A percentile compares a stretch with the other conserved stretches of the same genome.
Conservation (phyloP, 2,888 invertebrate species). For the Orthosia incerta region DNA sequence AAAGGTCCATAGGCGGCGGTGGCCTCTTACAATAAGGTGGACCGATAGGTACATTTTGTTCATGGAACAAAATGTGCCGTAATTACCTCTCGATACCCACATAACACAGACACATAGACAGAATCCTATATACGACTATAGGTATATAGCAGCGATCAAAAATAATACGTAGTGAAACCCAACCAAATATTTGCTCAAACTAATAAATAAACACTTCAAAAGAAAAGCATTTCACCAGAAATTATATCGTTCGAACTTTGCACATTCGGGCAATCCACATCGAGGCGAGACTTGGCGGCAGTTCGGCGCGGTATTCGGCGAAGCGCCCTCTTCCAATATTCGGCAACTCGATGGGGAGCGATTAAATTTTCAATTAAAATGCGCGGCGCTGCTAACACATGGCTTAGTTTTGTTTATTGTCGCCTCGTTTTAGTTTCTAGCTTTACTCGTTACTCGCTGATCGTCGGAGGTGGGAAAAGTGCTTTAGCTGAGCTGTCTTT, state of each 20-base stretch:
- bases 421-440: neutral
- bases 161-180: neutral
- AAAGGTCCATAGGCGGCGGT: too few relatives aligned
- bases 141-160: neutral
- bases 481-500: too few relatives aligned
- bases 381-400: slow-evolving; percentile 29
- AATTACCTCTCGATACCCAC: too few relatives aligned
- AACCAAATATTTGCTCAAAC: neutral
- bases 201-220: neutral
- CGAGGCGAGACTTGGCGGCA: slow-evolving; percentile 38
- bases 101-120: too few relatives aligned
- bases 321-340: slow-evolving; percentile 59
- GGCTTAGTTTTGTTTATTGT: slow-evolving; percentile 48
- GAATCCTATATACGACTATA: too few relatives aligned
- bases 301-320: slow-evolving; percentile 43
- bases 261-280: neutral
- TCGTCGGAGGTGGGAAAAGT: too few relatives aligned
- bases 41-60: too few relatives aligned
- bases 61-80: too few relatives aligned
- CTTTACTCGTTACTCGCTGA: too few relatives aligned
- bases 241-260: slow-evolving; percentile 28
- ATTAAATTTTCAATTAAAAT: slow-evolving; percentile 69
- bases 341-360: slow-evolving; percentile 43
- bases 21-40: too few relatives aligned
- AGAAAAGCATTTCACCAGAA: slow-evolving; percentile 16